Percentiles rank a stretch among this genome's conserved stretches.
phyloP scores from a whole-genome alignment of 2,797 vertebrate genomes.

The Anableps anableps region DNA sequence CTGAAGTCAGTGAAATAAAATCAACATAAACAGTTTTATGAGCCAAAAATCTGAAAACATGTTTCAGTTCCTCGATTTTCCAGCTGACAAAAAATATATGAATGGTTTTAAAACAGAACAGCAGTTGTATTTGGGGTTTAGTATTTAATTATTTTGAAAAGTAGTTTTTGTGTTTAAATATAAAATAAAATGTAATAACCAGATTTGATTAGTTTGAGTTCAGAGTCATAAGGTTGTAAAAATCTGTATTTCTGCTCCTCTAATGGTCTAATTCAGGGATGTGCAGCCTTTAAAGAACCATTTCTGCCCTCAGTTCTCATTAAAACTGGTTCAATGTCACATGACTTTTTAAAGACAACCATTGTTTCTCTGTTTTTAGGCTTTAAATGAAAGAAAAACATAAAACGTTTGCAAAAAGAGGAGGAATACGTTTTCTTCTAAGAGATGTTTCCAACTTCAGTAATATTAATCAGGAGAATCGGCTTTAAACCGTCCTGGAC shows the following conservation, averaged over 20 bases:
- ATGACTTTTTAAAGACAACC: not conserved
- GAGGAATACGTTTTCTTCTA: not conserved
- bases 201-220: not conserved
- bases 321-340: not conserved
- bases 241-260: not conserved
- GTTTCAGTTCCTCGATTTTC: not conserved
- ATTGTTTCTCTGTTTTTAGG: not conserved
- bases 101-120: not conserved
- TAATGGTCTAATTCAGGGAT: not conserved
- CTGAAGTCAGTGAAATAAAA: not conserved
- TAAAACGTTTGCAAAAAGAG: not conserved
- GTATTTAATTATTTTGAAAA: not conserved
- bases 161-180: not conserved
- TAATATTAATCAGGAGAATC: too few species aligned
- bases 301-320: not conserved
- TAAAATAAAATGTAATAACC: not conserved
- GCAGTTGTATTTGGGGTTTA: not conserved
- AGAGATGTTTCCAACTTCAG: too few species aligned
- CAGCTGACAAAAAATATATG: not conserved
- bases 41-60: not conserved
- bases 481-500: too few species aligned
- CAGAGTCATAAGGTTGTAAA: not conserved
- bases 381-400: not conserved
- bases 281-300: not conserved
- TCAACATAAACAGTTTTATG: not conserved